Evolutionary conservation across 2,888 invertebrate species (phyloP), one percentile per base, ranked within the genome.

Genomic region (Eupsilia transversa): DNA sequence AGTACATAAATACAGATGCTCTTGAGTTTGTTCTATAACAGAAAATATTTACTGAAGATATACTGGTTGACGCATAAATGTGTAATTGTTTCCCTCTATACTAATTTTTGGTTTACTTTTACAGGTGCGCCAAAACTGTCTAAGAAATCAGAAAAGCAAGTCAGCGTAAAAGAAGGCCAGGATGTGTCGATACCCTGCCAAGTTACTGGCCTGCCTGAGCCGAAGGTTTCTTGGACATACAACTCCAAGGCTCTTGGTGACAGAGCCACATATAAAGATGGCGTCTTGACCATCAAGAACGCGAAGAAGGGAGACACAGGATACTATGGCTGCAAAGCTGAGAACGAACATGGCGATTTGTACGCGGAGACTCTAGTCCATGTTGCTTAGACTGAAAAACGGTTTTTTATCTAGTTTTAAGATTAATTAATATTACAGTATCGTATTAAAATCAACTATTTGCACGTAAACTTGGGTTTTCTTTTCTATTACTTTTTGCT

Each of bases 261-360:
- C 0, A 84, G 83, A n/a, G 35, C 90, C 0, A 61, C 78, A 6
- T 82, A 89, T 27, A 81, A 81, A 33, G 86, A 89, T 20, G 90
- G 90, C 0, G 91, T 92, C 0, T 84, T 95, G 46, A 88, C 86
- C n/a, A 91, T 95, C 12, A 91, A 89, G 60, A 91, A 91, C 10
- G 90, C 90, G 0, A 89, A 92, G 74, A 91, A 92, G 41, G 71
- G 73, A 2, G 93, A 94, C 74, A 86, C 86, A 2, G 96, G 96
- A 0, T 95, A 94, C 67, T 96, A 95, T 65, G 96, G 94, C 2
- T 96, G 96, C 80, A 84, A 77, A 33, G 94, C 91, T 2, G 81
- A 84, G 1, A 95, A 94, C 33, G 88, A 89, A 7, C 75, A 92
- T 46, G 95, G 94, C 0, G 86, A 89, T 12, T 83, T 91, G 3